Percentiles rank a stretch among this genome's conserved stretches.
Conservation (phyloP, 2,113 vertebrate species). For the Butorides virescens region DNA sequence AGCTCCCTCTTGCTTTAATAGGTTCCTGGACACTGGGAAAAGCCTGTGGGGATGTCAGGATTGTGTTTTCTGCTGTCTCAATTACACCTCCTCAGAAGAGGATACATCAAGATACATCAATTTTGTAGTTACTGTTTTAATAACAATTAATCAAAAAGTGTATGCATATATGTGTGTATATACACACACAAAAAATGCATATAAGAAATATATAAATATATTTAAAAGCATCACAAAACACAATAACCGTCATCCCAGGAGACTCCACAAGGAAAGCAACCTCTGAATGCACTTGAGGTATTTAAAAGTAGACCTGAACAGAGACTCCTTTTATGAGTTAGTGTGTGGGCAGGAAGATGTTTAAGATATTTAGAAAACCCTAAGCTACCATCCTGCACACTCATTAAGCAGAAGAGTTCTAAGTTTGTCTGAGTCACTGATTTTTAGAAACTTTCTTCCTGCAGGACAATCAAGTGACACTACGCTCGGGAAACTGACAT, state of each 20-base stretch:
- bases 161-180: neutral
- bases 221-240: neutral
- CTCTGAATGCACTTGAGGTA: neutral
- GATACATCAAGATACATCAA: neutral
- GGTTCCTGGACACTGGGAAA: neutral
- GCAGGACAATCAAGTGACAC: constrained; percentile 8
- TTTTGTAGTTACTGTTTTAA: neutral
- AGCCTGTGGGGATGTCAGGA: neutral
- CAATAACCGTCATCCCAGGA: neutral
- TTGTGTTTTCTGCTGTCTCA: neutral
- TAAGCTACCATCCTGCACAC: neutral
- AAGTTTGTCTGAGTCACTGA: neutral
- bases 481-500: constrained; percentile 11
- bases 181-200: neutral
- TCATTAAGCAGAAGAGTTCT: neutral
- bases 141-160: neutral
- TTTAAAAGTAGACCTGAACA: neutral
- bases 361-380: neutral
- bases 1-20: neutral
- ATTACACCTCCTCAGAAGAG: neutral
- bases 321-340: neutral
- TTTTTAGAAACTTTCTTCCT: constrained; percentile 5
- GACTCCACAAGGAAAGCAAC: neutral
- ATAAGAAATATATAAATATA: neutral
- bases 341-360: neutral